A percentile compares a stretch with the other conserved stretches of the same genome.
Conservation (phyloP, 2,888 invertebrate genomes). For the Prostheceraeus crozeri region DNA sequence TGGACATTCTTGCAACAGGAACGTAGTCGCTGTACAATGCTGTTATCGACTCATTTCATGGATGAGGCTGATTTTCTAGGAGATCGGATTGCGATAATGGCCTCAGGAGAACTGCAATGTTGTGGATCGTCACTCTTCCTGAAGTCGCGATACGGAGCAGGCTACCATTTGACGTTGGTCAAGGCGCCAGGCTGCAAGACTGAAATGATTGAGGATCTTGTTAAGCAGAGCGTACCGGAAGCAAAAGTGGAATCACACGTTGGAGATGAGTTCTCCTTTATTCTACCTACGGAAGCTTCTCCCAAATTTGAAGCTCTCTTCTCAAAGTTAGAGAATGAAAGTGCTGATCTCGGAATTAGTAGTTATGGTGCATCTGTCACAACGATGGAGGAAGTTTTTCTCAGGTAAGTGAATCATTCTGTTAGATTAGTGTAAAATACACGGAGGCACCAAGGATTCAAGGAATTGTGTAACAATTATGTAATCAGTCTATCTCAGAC, state of each 20-base stretch:
- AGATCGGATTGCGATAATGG: conserved; percentile 60
- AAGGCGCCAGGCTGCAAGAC: conserved; percentile 60
- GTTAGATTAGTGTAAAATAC: too few species aligned
- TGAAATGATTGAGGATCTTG: conserved; percentile 61
- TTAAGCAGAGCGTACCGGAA: conserved; percentile 64
- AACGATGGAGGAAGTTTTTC: conserved; percentile 73
- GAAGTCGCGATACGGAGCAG: conserved; percentile 49
- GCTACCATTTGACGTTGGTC: conserved; percentile 33
- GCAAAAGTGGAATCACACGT: conserved; percentile 61
- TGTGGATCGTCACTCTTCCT: conserved; percentile 58
- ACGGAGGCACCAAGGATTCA: too few species aligned
- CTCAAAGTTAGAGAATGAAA: conserved; percentile 45
- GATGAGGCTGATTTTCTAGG: conserved; percentile 60
- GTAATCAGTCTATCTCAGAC: too few species aligned
- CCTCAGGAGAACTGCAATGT: conserved; percentile 57
- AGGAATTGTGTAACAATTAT: too few species aligned
- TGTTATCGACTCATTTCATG: conserved; percentile 60
- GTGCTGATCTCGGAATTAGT: conserved; percentile 62
- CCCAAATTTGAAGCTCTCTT: conserved; percentile 47
- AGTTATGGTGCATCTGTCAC: conserved; percentile 77
- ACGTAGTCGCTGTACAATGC: conserved; percentile 60
- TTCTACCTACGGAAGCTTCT: conserved; percentile 50
- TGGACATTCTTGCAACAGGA: conserved; percentile 69
- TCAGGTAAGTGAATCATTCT: conserved; percentile 48
- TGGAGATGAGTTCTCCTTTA: conserved; percentile 50